Evolutionary conservation across 2,797 vertebrate species (phyloP).

Genomic region (Mallotus villosus): DNA sequence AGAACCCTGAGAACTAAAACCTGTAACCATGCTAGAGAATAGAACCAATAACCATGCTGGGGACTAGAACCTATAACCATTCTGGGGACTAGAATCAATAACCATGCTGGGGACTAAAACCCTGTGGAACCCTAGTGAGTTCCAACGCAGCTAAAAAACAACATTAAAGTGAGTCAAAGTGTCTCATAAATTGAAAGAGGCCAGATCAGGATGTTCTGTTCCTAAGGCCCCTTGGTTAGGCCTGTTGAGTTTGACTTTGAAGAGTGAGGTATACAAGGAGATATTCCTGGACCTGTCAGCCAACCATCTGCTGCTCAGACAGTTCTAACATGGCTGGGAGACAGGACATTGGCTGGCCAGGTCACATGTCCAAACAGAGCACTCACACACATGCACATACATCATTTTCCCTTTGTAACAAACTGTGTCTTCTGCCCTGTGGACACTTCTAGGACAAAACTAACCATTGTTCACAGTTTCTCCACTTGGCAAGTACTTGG

Average conservation of each 20-base stretch:
- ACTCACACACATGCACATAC: neutral
- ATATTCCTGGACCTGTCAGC: neutral
- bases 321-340: neutral
- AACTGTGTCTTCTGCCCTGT: neutral
- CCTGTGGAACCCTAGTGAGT: neutral
- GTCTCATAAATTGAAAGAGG: neutral
- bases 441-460: neutral
- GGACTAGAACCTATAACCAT: too few species aligned
- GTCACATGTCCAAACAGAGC: neutral
- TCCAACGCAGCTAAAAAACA: neutral
- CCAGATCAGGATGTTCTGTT: neutral
- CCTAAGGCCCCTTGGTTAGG: neutral
- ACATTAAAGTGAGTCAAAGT: too few species aligned
- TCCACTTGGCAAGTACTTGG: neutral
- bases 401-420: too few species aligned
- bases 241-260: neutral
- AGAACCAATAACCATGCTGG: too few species aligned
- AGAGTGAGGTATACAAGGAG: neutral
- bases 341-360: neutral
- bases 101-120: too few species aligned
- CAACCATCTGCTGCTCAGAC: slow-evolving; percentile 13
- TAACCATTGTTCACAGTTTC: neutral
- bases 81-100: too few species aligned
- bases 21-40: too few species aligned
- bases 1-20: too few species aligned